Evolutionary conservation across 1,140 invertebrate species (phyloP), one percentile per base, ranked within the genome.

Genomic region (Anastrepha ludens): DNA sequence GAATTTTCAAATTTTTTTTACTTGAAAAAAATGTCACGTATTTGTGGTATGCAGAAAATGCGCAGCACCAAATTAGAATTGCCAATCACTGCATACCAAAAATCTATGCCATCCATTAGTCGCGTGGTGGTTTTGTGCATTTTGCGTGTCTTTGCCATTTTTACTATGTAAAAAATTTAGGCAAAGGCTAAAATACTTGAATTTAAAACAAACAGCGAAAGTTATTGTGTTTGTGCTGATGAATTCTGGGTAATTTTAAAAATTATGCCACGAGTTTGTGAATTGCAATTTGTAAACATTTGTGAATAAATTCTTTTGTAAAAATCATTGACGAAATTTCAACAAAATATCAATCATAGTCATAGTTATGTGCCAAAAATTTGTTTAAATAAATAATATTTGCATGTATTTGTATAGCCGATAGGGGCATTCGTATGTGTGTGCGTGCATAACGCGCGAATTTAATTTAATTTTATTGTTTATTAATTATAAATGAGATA

Each of bases 301-400:
- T 74, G 5, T 74, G 5, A 41, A 17, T 47, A 7, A 7, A 13
- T 70, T 15, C 3, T 70, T 15, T 70, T 55, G 47, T n/a, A 81
- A 41, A 81, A 74, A 74, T 41, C 67, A 74, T 74, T 50, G 39
- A 15, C 60, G 47, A 29, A 17, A 55, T 9, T 20, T 3, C 44
- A 47, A 47, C 70, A 50, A 29, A 81, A 17, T 74, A 8, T 62
- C 29, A 29, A 81, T 55, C 17, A 17, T 86, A 86, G 85, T 86
- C 85, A 29, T 29, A 86, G 85, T 86, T 62, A 20, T 86, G 85
- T 86, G 85, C 85, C 85, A 86, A 86, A 86, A 60, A 86, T 86
- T 50, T 50, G 8, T 86, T 86, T 11, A 86, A 62, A 55, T 55
- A 55, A 55, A 55, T 55, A 55, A 55, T 6, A 8, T 29, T 29